Percentiles rank a stretch among this genome's conserved stretches.
These are phyloP conservation scores for Aricia agestis DNA, from an alignment of 1,140 invertebrate species.

Conservation along the genomic window DNA sequence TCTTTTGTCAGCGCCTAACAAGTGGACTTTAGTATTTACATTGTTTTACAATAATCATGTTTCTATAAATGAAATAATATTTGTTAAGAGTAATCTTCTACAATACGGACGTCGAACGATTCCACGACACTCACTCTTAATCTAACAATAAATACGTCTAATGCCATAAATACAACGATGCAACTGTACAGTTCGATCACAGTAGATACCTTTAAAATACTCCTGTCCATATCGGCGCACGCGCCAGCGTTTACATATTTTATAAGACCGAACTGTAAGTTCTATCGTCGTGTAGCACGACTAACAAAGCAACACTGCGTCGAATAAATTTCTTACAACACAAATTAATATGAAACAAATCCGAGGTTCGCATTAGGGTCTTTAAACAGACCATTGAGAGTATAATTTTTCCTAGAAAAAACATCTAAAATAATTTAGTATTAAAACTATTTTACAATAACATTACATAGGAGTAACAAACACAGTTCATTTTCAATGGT, in stretches of 20 bases:
- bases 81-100: background rate
- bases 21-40: background rate
- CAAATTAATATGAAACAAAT: conserved; percentile 1
- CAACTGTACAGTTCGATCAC: background rate
- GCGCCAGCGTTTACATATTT: too few relatives aligned
- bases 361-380: conserved; percentile 36
- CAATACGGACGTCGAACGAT: conserved; percentile 1
- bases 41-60: background rate
- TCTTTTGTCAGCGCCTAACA: too few relatives aligned
- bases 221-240: too few relatives aligned
- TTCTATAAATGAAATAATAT: too few relatives aligned
- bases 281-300: too few relatives aligned
- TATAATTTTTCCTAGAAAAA: conserved; percentile 59
- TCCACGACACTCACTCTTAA: conserved; percentile 6
- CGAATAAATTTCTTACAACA: conserved; percentile 21
- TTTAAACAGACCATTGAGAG: conserved; percentile 61
- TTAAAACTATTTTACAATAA: conserved; percentile 44
- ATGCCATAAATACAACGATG: too few relatives aligned
- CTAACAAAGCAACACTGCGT: conserved; percentile 6
- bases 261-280: too few relatives aligned
- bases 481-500: conserved; percentile 22
- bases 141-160: conserved; percentile 16
- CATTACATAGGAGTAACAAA: conserved; percentile 28
- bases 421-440: conserved; percentile 51
- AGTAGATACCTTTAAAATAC: too few relatives aligned